Percentiles rank a stretch among this genome's conserved stretches.
Conservation (phyloP, 2,797 vertebrate genomes). For the Sebastes itinus region DNA sequence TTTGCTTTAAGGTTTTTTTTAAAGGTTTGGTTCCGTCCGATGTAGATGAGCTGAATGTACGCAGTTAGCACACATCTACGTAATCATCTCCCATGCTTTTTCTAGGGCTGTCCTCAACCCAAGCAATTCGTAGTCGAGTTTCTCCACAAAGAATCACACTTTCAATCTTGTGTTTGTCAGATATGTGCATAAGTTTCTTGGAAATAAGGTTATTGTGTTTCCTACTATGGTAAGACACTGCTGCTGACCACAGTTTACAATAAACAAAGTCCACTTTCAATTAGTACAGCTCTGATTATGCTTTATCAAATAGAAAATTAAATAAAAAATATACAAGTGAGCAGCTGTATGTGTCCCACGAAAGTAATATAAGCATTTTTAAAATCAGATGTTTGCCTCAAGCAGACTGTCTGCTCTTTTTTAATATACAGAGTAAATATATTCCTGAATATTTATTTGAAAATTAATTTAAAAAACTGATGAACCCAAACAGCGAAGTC, state of each 20-base stretch:
- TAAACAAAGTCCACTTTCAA: not conserved
- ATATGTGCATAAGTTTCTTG: too few relatives aligned
- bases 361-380: not conserved
- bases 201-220: not conserved
- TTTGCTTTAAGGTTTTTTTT: not conserved
- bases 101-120: too few relatives aligned
- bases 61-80: not conserved
- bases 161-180: too few relatives aligned
- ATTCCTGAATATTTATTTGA: not conserved
- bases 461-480: not conserved
- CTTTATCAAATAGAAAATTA: not conserved
- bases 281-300: not conserved
- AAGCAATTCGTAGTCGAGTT: too few relatives aligned
- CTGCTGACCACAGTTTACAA: too few relatives aligned
- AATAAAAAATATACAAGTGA: not conserved
- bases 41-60: not conserved
- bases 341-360: not conserved
- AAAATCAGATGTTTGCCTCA: not conserved
- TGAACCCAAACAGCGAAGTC: not conserved
- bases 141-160: too few relatives aligned
- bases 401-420: not conserved
- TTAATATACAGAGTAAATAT: not conserved
- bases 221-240: accelerated
- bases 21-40: not conserved
- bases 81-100: not conserved